Evolutionary conservation across 2,797 vertebrate species (phyloP).

Genomic region (Masticophis lateralis): DNA sequence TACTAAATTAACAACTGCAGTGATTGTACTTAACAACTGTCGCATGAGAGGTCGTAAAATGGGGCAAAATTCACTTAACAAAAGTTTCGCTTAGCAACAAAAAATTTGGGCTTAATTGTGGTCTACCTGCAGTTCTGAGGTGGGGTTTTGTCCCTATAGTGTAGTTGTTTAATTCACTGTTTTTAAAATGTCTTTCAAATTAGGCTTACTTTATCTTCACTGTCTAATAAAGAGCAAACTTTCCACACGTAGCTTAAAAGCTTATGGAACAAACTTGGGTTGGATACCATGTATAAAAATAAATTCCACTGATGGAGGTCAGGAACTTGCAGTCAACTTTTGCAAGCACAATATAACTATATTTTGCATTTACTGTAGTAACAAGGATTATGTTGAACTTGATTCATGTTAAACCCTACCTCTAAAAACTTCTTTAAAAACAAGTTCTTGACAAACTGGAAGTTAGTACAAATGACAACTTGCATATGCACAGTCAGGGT

Average conservation of each 20-base stretch:
- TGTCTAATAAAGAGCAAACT: slow-evolving; percentile 64
- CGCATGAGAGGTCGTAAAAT: background rate
- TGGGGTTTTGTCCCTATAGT: too few species aligned
- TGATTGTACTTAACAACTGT: background rate
- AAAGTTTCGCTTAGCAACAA: background rate
- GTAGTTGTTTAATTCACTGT: slow-evolving; percentile 58
- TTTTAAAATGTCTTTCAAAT: slow-evolving; percentile 64
- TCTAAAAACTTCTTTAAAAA: background rate
- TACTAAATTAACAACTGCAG: too few species aligned
- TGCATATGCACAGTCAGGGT: too few species aligned
- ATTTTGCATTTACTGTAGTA: slow-evolving; percentile 22
- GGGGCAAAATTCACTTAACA: background rate
- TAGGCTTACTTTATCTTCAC: slow-evolving; percentile 56
- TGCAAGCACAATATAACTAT: slow-evolving; percentile 58
- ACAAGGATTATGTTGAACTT: slow-evolving; percentile 49
- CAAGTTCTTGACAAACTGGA: background rate
- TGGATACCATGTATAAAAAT: slow-evolving; percentile 60
- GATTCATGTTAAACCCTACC: background rate
- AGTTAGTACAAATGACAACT: background rate
- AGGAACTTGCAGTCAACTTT: slow-evolving; percentile 59
- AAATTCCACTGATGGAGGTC: slow-evolving; percentile 53
- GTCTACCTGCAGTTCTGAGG: background rate
- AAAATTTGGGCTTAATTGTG: background rate
- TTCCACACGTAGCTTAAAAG: slow-evolving; percentile 44
- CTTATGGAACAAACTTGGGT: slow-evolving; percentile 67